Percentiles rank a stretch among this genome's conserved stretches.
These are phyloP conservation scores for Tortricodes alternella DNA, from an alignment of 2,888 invertebrate species.

Conservation along the genomic window DNA sequence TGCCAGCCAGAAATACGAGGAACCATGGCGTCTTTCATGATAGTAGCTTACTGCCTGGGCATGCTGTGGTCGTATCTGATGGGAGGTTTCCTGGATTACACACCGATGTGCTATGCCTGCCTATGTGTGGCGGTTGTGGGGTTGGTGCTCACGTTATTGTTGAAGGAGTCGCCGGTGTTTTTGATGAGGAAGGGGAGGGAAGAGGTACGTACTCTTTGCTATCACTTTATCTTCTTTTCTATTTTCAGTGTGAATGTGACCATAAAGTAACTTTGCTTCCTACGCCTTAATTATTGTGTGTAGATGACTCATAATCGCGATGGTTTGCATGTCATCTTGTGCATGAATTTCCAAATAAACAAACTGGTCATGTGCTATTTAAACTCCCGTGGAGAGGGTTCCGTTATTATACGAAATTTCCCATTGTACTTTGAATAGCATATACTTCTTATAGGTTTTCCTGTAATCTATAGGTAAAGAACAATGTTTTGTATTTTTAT, in stretches of 20 bases:
- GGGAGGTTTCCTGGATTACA: conserved; percentile 33
- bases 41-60: conserved; percentile 29
- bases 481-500: too few species aligned
- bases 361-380: too few species aligned
- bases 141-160: background rate
- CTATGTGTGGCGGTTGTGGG: conserved; percentile 29
- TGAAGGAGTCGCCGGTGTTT: conserved; percentile 33
- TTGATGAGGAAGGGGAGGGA: conserved; percentile 32
- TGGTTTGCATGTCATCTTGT: too few species aligned
- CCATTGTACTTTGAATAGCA: too few species aligned
- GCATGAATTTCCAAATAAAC: too few species aligned
- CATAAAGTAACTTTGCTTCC: too few species aligned
- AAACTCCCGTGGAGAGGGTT: too few species aligned
- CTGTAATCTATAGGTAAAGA: too few species aligned
- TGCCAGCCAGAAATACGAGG: conserved; percentile 36
- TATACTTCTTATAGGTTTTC: too few species aligned
- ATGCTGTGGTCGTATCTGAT: conserved; percentile 3
- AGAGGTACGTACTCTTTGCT: conserved; percentile 26
- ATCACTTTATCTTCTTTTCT: background rate
- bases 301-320: too few species aligned
- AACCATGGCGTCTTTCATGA: conserved; percentile 31
- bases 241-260: background rate
- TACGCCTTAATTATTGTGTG: too few species aligned
- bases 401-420: too few species aligned
- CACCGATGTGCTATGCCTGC: conserved; percentile 25